Conservation (phyloP, 2,888 invertebrate genomes). For the Resseliella maxima region DNA sequence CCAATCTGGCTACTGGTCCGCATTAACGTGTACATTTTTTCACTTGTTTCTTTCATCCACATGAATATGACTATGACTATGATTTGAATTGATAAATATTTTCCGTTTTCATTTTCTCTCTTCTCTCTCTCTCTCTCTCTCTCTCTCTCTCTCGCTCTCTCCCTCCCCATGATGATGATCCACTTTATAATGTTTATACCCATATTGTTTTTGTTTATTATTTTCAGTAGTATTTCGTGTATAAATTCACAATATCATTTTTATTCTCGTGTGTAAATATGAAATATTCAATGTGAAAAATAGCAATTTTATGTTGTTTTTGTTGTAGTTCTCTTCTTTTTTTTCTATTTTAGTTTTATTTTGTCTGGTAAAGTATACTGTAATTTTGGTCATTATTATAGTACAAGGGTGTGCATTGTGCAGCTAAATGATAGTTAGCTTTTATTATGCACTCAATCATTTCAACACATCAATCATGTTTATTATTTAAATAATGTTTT, state of each 20-base stretch:
- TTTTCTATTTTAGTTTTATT: no score
- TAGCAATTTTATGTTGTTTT: neutral
- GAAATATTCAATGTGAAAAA: constrained; percentile 36
- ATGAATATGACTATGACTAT: neutral
- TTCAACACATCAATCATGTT: neutral
- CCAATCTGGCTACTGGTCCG: no score
- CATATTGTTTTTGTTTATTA: neutral
- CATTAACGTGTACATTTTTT: neutral
- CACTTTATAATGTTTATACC: neutral
- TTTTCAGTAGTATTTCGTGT: neutral
- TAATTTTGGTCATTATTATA: constrained; percentile 41
- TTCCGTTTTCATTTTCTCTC: neutral
- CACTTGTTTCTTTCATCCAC: no score
- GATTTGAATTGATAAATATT: constrained; percentile 29
- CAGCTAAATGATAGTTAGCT: neutral
- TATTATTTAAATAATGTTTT: neutral
- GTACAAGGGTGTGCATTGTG: constrained; percentile 3
- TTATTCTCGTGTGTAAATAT: constrained; percentile 36
- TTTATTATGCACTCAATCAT: neutral
- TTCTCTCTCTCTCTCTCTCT: no score
- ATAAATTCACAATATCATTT: constrained; percentile 26
- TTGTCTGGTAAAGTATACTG: constrained; percentile 13
- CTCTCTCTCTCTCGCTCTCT: no score
- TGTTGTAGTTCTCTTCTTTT: no score
- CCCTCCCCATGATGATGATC: neutral